A percentile compares a stretch with the other conserved stretches of the same genome.
Conservation (phyloP, 2,113 vertebrate genomes). For the Indicator maculatus region DNA sequence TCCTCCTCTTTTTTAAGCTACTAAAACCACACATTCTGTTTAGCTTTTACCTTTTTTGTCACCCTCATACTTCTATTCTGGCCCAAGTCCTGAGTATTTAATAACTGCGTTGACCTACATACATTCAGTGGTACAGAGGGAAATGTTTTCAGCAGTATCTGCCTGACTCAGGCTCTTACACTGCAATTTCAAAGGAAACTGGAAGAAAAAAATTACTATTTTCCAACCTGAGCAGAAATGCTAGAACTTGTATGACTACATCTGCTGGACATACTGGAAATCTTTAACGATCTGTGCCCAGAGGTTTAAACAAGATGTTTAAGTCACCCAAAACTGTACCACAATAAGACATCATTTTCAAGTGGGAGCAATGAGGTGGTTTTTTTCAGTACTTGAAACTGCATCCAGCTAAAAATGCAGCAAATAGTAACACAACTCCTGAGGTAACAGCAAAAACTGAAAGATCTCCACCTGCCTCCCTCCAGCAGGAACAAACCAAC, state of each 20-base stretch:
- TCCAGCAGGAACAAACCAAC: background rate
- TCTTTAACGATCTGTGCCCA: background rate
- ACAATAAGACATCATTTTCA: fast-evolving
- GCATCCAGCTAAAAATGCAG: fast-evolving
- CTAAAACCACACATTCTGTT: background rate
- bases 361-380: background rate
- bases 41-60: background rate
- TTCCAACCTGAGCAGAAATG: background rate
- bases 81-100: background rate
- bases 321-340: background rate
- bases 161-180: background rate
- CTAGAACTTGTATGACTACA: background rate
- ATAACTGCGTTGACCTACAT: background rate
- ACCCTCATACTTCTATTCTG: background rate
- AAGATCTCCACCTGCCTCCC: background rate
- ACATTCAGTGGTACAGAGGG: background rate
- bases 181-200: background rate
- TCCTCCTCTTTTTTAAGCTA: background rate
- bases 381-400: background rate
- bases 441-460: fast-evolving
- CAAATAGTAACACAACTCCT: background rate
- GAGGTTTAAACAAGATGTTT: background rate
- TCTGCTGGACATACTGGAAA: background rate
- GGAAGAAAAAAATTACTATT: background rate
- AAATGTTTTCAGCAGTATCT: background rate